phyloP scores from a whole-genome alignment of 2,113 vertebrate species.

The Coptodon rendalli region DNA sequence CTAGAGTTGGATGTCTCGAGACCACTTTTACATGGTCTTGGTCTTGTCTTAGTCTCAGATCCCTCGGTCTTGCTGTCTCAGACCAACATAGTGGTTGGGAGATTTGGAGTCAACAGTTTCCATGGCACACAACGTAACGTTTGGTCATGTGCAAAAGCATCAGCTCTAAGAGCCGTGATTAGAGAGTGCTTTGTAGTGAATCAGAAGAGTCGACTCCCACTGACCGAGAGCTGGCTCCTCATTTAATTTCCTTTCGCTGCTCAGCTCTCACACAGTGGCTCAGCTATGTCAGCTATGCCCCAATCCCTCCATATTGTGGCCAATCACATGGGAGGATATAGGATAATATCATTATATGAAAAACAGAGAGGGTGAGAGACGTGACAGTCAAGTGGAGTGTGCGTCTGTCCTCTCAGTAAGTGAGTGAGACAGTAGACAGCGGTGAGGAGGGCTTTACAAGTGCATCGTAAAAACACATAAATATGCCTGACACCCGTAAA shows the following conservation, averaged over 20 bases:
- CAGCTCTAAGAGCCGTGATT: not conserved
- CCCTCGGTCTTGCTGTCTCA: not conserved
- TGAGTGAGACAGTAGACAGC: not conserved
- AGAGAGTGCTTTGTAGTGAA: not conserved
- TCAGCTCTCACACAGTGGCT: not conserved
- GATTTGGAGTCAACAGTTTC: not conserved
- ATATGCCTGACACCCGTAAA: not conserved
- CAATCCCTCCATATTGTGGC: not conserved
- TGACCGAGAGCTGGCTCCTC: not conserved
- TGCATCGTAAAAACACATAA: not conserved
- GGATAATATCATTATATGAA: not conserved
- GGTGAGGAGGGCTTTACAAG: not conserved
- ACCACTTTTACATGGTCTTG: no score
- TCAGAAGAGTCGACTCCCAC: not conserved
- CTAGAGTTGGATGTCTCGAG: no score
- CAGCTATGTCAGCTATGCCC: not conserved
- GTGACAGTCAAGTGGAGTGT: not conserved
- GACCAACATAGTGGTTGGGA: not conserved
- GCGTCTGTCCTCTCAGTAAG: accelerated
- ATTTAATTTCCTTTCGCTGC: not conserved
- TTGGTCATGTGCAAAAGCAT: not conserved
- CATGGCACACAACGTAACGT: not conserved
- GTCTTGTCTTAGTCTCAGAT: not conserved
- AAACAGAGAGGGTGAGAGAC: not conserved
- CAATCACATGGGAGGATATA: not conserved